phyloP scores from a whole-genome alignment of 2,113 vertebrate genomes.

The Sula dactylatra region DNA sequence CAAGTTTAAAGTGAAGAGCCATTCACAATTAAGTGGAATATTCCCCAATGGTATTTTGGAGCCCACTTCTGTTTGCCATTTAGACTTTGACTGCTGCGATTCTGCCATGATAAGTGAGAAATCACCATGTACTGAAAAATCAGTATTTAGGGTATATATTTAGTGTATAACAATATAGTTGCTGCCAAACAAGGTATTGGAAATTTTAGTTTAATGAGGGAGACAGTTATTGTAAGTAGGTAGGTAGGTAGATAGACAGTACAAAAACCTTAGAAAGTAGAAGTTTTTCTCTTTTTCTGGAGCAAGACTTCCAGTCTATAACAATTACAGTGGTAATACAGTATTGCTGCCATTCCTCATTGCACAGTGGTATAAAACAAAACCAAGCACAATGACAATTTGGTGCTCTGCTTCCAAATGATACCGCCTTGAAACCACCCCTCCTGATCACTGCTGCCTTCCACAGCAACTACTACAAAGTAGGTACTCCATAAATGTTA shows the following conservation, averaged over 20 bases:
- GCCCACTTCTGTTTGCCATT: not conserved
- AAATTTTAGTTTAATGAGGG: not conserved
- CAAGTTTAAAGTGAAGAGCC: not conserved
- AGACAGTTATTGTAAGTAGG: not conserved
- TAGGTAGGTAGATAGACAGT: not conserved
- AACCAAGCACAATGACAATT: not conserved
- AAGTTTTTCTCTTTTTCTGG: not conserved
- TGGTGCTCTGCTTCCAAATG: not conserved
- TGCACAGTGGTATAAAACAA: not conserved
- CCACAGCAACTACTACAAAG: not conserved
- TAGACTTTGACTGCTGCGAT: not conserved
- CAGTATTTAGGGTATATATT: no score
- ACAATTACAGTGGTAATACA: not conserved
- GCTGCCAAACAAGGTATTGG: not conserved
- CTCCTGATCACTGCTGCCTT: not conserved
- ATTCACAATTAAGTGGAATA: not conserved
- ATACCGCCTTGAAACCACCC: not conserved
- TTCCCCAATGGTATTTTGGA: not conserved
- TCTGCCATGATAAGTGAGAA: not conserved
- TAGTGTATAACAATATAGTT: not conserved
- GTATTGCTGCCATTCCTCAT: not conserved
- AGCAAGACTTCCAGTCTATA: not conserved
- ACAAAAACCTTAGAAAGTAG: not conserved
- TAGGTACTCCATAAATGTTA: fast-evolving
- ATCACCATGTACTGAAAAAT: not conserved